These are phyloP conservation scores for Macrobrachium nipponense DNA, from an alignment of 1,140 invertebrate species.

Conservation along the genomic window DNA sequence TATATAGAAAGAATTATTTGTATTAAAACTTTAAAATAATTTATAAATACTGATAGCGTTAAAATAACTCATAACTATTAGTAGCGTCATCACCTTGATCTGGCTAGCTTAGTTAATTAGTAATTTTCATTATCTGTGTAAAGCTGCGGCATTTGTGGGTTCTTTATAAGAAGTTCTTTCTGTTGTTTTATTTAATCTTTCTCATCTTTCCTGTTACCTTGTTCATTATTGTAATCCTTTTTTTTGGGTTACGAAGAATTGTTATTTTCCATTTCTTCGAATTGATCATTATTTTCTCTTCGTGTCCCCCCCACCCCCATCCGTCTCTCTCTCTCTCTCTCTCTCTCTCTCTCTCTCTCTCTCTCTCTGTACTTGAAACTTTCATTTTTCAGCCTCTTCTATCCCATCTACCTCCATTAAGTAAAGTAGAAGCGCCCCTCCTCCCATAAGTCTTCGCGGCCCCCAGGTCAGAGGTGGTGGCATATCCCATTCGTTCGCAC, in stretches of 20 bases:
- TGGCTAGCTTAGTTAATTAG: too few relatives aligned
- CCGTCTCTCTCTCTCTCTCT: neutral
- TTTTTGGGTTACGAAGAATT: neutral
- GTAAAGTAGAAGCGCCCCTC: neutral
- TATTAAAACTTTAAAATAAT: too few relatives aligned
- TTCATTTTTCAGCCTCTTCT: neutral
- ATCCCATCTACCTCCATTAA: constrained; percentile 2
- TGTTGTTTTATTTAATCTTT: neutral
- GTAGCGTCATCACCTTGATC: too few relatives aligned
- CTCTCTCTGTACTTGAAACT: neutral
- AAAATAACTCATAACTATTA: too few relatives aligned
- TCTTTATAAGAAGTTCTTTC: too few relatives aligned
- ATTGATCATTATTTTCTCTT: neutral
- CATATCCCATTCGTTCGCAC: constrained; percentile 35
- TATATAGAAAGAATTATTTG: too few relatives aligned
- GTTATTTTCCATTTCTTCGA: neutral
- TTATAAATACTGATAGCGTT: too few relatives aligned
- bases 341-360: neutral
- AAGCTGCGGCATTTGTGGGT: too few relatives aligned
- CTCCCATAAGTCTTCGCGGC: neutral
- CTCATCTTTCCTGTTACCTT: neutral
- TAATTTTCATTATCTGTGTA: too few relatives aligned
- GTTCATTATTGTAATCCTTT: neutral
- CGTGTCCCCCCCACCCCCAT: too few relatives aligned
- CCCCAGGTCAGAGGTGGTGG: constrained; percentile 22